Conservation (phyloP, 2,797 vertebrate genomes). For the Eidolon dupreanum region DNA sequence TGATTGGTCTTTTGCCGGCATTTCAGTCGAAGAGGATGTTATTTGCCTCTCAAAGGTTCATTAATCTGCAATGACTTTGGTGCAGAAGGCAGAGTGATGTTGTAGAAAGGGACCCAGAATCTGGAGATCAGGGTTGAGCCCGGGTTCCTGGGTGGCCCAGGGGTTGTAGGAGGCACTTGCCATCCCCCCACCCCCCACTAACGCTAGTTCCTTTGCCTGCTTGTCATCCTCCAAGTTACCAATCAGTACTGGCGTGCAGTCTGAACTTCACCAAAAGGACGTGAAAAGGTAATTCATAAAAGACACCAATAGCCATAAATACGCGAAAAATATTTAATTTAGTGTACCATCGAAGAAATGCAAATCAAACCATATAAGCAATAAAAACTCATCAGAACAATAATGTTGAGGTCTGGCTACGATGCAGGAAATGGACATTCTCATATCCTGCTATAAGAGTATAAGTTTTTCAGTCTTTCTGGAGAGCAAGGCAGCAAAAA, state of each 20-base stretch:
- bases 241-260: too few species aligned
- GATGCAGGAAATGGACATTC: neutral
- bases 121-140: neutral
- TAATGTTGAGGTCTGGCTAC: neutral
- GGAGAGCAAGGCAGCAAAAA: neutral
- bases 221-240: neutral
- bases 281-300: neutral
- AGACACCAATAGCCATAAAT: neutral
- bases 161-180: neutral
- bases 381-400: neutral
- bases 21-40: neutral
- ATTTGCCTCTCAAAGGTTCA: neutral
- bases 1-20: conserved; percentile 14
- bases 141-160: neutral
- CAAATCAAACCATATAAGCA: neutral
- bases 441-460: accelerated
- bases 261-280: neutral
- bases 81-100: neutral
- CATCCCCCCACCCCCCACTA: too few species aligned
- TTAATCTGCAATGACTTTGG: neutral
- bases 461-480: neutral
- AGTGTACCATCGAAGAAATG: neutral
- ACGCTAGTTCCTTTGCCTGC: neutral
- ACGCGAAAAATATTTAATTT: neutral
- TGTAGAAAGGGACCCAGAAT: neutral